Evolutionary conservation across 1,140 invertebrate genomes (phyloP), one percentile per base, ranked within the genome.

Genomic region (Manduca sexta): DNA sequence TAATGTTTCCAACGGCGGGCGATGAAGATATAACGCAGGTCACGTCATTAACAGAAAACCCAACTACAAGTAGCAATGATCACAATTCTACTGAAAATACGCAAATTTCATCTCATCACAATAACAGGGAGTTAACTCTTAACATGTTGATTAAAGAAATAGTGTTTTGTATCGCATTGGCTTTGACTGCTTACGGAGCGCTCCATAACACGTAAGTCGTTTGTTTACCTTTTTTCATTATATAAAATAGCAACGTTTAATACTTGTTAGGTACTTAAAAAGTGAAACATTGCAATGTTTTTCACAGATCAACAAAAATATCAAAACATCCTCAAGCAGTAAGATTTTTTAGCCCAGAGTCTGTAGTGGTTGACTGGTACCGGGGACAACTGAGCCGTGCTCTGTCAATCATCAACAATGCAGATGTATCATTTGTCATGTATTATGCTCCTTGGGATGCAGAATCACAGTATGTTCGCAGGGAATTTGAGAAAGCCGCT

Each of bases 371-470:
- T 30, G 93, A 95, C 78, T 94, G 90, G 86, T 93, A 93, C 63
- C 86, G 87, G 57, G 93, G 93, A 6, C 88, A 94, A 58, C 74
- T 94, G 16, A 84, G 82, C 45, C 80, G 84, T 40, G 89, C 92
- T 31, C 87, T 93, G 3, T 86, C 89, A 18, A 66, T 86, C 46
- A 87, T 92, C 1, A 85, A 88, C 1, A 73, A 87, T 47, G 87
- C 88, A 4, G 93, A 94, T 74, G 80, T 93, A 10, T 90, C 92
- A 42, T 93, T 96, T 87, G 89, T 95, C 29, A 94, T 96, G 93
- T 95, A 93, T 71, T 96, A 96, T 86, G 94, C 95, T 10, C 94
- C 94, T 0, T 97, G 95, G 95, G 94, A 95, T 89, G 92, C 93
- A 0, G 91, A 94, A 62, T 93, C 91, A 62, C 92, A 94, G 74